Base-by-base conservation (phyloP, 2,113 vertebrate species). In the Aspiorhynchus laticeps region DNA sequence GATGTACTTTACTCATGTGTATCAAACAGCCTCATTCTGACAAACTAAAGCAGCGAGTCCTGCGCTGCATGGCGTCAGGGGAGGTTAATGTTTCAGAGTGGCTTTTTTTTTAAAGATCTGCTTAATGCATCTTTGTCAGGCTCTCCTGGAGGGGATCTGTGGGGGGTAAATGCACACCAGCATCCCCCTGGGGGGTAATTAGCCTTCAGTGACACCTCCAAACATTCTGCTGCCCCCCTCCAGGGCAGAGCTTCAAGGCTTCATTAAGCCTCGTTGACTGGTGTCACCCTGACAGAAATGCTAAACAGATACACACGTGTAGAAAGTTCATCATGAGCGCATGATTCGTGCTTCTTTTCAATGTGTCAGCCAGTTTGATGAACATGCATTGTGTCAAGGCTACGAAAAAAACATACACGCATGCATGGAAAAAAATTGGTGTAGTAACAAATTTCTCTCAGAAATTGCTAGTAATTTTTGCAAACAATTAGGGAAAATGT, bases 91-190 rank as follows among this genome's bases (percentile, higher is more conserved):
- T 61, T 82, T 80, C 65, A 74, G 79, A 59, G 53, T 67, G 63
- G 65, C 51, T 85, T 51, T 59, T 48, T 17, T 51, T 26, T 80
- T 53, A 79, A 78, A 86, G 88, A 79, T 33, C 88, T 90, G 88
- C 67, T 89, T 89, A 90, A 90, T 90, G 90, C 90, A 90, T 90
- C 90, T 90, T 90, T 90, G 90, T 90, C 90, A 89, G 84, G 84
- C 82, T 67, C 71, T 87, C 90, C 88, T 88, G 59, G 80, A 89
- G 90, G 86, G 75, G 80, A 81, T 90, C 88, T 46, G 36, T 78
- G 84, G 88, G 90, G 88, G 90, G 89, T 90, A 90, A 89, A 88
- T 87, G 84, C 80, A 89, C 86, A 86, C 88, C 84, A 67, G 75
- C 80, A 41, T 87, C 76, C 86, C 86, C 88, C 84, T 87, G 61